Conservation (phyloP, 2,888 invertebrate genomes). For the Micoletzkya japonica region DNA sequence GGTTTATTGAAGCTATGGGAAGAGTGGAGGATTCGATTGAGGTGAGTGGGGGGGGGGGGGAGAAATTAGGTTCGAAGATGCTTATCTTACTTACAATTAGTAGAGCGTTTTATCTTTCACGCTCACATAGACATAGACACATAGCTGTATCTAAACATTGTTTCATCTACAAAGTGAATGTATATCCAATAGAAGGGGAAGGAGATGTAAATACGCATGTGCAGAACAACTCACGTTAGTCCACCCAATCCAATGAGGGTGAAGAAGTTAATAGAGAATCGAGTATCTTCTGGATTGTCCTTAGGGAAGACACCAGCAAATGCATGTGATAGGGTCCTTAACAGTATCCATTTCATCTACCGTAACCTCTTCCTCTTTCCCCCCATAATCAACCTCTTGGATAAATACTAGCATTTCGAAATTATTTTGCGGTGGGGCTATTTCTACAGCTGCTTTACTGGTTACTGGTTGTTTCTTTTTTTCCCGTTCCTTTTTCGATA, state of each 20-base stretch:
- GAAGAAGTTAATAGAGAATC: constrained; percentile 97
- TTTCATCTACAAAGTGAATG: background rate
- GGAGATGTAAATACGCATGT: no score
- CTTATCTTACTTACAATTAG: background rate
- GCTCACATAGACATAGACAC: background rate
- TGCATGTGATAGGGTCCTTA: constrained; percentile 80
- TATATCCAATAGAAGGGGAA: background rate
- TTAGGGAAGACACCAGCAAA: constrained; percentile 91
- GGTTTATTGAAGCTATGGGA: background rate
- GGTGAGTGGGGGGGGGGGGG: background rate
- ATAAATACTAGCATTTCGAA: no score
- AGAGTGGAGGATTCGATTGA: background rate
- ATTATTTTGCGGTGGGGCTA: no score
- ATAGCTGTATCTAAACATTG: background rate
- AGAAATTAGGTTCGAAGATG: background rate
- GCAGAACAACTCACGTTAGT: constrained; percentile 74
- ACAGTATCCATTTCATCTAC: constrained; percentile 64
- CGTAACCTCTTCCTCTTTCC: no score
- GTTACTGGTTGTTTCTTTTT: no score
- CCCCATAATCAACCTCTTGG: no score
- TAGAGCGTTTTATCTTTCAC: background rate
- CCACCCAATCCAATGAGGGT: constrained; percentile 95
- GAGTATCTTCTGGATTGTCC: constrained; percentile 91
- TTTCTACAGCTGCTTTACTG: no score
- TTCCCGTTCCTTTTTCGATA: no score